Percentiles rank a stretch among this genome's conserved stretches.
Evolutionary conservation across 2,888 invertebrate genomes (phyloP).

Genomic region (Anthrax anthrax): DNA sequence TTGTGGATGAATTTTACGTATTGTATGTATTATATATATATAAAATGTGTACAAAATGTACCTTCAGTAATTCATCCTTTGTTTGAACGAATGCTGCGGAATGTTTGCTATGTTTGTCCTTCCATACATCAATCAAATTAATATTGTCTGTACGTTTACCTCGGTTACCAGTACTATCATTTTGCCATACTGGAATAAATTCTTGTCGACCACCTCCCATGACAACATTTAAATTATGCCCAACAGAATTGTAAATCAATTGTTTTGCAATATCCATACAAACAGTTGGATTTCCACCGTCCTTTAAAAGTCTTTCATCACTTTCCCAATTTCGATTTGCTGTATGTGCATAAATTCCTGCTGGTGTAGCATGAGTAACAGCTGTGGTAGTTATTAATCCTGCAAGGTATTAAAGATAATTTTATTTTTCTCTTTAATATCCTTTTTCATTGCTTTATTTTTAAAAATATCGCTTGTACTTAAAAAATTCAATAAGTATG

Average conservation of each 20-base stretch:
- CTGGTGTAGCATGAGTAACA: conserved; percentile 68
- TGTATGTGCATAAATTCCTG: conserved; percentile 58
- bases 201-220: conserved; percentile 62
- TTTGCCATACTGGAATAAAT: conserved; percentile 42
- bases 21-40: background rate
- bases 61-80: conserved; percentile 43
- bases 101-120: conserved; percentile 26
- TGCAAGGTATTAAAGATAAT: conserved; percentile 12
- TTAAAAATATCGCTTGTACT: too few species aligned
- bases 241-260: conserved; percentile 48
- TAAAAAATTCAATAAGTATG: too few species aligned
- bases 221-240: conserved; percentile 55
- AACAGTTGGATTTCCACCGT: conserved; percentile 35
- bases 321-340: conserved; percentile 61
- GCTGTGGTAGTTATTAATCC: conserved; percentile 63
- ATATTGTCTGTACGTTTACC: conserved; percentile 44
- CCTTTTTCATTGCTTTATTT: background rate
- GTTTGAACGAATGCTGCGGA: conserved; percentile 46
- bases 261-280: conserved; percentile 64
- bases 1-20: background rate
- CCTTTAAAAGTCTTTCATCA: conserved; percentile 42
- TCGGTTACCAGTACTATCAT: conserved; percentile 37
- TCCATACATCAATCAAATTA: conserved; percentile 57
- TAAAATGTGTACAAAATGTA: conserved; percentile 10
- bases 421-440: background rate